phyloP scores from a whole-genome alignment of 2,113 vertebrate genomes.

The Neodontobutis hainanensis region DNA sequence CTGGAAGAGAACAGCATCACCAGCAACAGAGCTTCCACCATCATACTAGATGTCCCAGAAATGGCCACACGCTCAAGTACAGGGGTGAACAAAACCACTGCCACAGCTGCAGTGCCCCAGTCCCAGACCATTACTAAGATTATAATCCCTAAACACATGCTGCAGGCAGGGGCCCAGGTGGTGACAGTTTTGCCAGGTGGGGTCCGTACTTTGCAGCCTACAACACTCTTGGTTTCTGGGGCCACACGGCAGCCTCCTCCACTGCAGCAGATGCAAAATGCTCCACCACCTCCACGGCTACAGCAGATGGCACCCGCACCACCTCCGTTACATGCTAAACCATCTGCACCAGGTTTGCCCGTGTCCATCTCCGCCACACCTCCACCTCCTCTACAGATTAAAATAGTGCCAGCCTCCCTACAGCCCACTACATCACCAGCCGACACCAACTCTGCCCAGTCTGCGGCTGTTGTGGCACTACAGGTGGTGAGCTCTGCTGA shows the following conservation, averaged over 20 bases:
- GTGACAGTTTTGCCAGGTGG: constrained; percentile 84
- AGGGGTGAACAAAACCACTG: constrained; percentile 60
- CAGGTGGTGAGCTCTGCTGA: constrained; percentile 73
- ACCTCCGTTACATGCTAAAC: constrained; percentile 79
- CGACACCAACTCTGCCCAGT: constrained; percentile 32
- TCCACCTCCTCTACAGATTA: constrained; percentile 88
- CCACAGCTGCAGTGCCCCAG: constrained; percentile 52
- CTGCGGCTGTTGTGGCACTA: constrained; percentile 39
- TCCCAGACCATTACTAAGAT: constrained; percentile 84
- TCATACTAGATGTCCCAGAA: constrained; percentile 79
- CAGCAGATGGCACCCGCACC: constrained; percentile 80
- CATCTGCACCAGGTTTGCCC: constrained; percentile 38
- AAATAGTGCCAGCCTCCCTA: constrained; percentile 82
- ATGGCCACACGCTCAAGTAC: constrained; percentile 75
- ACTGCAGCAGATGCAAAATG: constrained; percentile 78
- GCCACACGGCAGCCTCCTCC: constrained; percentile 83
- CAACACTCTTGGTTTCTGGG: constrained; percentile 44
- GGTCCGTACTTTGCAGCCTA: constrained; percentile 57
- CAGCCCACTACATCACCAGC: constrained; percentile 55
- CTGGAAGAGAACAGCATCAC: constrained; percentile 77
- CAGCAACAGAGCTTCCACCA: constrained; percentile 81
- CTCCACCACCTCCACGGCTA: constrained; percentile 68
- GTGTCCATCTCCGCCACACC: constrained; percentile 63
- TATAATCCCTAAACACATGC: constrained; percentile 84
- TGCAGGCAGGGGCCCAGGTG: constrained; percentile 77